These are phyloP conservation scores for Zoanthus gigantus DNA, from an alignment of 92 coral and sea anemone genomes.

Conservation along the genomic window DNA sequence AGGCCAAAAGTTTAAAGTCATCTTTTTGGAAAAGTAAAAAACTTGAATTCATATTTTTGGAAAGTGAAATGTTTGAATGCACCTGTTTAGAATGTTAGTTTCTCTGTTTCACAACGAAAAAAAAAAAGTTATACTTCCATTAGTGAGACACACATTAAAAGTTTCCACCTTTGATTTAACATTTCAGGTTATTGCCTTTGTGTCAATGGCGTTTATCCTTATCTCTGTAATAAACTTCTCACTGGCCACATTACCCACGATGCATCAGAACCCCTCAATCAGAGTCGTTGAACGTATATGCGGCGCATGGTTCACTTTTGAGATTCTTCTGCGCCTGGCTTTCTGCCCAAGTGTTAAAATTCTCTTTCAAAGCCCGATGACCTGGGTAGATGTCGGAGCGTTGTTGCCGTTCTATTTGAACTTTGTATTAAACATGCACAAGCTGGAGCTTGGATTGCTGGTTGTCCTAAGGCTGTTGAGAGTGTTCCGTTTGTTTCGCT, in stretches of 20 bases:
- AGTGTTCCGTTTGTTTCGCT: slow-evolving; percentile 78
- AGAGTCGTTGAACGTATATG: slow-evolving; percentile 67
- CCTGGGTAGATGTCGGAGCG: slow-evolving; percentile 86
- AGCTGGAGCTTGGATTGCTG: slow-evolving; percentile 71
- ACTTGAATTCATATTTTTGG: too few relatives aligned
- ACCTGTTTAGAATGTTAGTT: too few relatives aligned
- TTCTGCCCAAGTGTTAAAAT: slow-evolving; percentile 67
- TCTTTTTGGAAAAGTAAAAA: too few relatives aligned
- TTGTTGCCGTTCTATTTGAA: slow-evolving; percentile 75
- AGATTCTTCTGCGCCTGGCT: slow-evolving; percentile 63
- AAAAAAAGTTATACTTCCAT: too few relatives aligned
- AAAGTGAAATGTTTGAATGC: too few relatives aligned
- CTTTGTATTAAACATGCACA: slow-evolving; percentile 57
- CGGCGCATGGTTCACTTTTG: slow-evolving; percentile 76
- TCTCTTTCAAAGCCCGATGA: slow-evolving; percentile 69
- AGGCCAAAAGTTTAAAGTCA: too few relatives aligned
- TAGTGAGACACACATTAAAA: too few relatives aligned
- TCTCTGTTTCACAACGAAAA: too few relatives aligned
- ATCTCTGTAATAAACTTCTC: slow-evolving; percentile 70
- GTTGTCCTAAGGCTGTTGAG: slow-evolving; percentile 72
- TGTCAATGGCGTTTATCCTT: slow-evolving; percentile 69
- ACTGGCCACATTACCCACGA: slow-evolving; percentile 66
- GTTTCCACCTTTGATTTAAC: too few relatives aligned
- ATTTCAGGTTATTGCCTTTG: slow-evolving; percentile 59
- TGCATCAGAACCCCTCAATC: slow-evolving; percentile 48